Conservation (phyloP, 2,113 vertebrate species). For the Natator depressus region DNA sequence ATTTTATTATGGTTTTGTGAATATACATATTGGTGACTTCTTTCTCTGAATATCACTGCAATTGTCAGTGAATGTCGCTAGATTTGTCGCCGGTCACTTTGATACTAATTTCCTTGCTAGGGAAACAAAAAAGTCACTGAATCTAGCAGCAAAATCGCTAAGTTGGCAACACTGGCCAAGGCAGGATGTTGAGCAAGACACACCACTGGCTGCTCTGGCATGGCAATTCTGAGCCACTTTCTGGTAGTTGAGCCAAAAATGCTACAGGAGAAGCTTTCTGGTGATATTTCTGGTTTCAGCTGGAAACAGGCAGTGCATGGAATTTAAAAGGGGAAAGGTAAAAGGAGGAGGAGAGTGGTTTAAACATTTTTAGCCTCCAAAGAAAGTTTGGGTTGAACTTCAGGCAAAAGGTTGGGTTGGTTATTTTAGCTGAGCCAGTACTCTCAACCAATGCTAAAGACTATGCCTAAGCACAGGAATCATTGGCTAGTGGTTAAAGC, state of each 20-base stretch:
- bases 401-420: not conserved
- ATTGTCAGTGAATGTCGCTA: too few species aligned
- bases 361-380: not conserved
- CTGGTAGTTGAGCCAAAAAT: not conserved
- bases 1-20: too few species aligned
- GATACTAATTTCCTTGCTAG: too few species aligned
- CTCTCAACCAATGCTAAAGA: not conserved
- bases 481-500: not conserved
- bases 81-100: too few species aligned
- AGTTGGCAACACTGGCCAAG: too few species aligned
- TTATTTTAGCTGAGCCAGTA: not conserved
- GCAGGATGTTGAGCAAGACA: not conserved
- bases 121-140: too few species aligned
- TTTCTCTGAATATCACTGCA: too few species aligned
- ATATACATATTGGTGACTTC: too few species aligned
- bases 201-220: not conserved
- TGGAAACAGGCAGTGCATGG: not conserved
- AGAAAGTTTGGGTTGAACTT: not conserved
- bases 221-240: not conserved
- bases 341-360: not conserved
- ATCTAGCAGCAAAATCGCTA: too few species aligned
- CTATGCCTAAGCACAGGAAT: not conserved
- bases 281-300: not conserved
- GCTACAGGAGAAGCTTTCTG: not conserved
- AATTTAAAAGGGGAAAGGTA: not conserved